Base-by-base conservation (phyloP, 2,888 invertebrate genomes). In the Pristionchus maxplancki region DNA sequence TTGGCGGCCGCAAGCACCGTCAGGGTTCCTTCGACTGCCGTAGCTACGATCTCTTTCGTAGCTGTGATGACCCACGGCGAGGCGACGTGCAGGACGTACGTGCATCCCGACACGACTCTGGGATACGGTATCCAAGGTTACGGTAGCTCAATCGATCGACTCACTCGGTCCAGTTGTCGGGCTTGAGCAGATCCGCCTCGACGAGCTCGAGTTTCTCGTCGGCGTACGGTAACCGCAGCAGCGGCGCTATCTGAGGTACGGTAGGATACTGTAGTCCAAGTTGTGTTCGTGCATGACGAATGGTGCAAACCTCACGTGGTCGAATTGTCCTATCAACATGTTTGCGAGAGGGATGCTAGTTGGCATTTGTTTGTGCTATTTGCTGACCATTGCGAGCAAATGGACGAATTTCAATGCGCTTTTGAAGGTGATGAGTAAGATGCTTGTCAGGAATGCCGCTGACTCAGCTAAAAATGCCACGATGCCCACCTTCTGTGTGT, bases 141-240 rank as follows among this genome's bases (percentile, higher is more conserved):
- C 40, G 37, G 71, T 74, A n/a, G 37, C 17, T 2, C 15, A 3
- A 28, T 1, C n/a, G 78, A 62, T 64, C 37, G 48, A 34, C 85
- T 87, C 34, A 88, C 88, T 88, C 81, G 15, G 20, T 58, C 88
- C 88, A 88, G 28, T 81, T 81, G 15, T 88, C 44, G 20, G 53
- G 24, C 34, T 31, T 81, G 67, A 88, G 93, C 53, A 95, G 94
- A 91, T 96, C 96, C n/a, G 95, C 95, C 92, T 96, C 95, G 5
- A 95, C 95, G n/a, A 96, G 91, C 89, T 96, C 95, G 4, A 96
- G 91, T 87, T 95, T 95, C 90, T 95, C 93, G 67, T 94, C 93
- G n/a, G 95, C 95, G 74, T 95, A 95, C 17, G 95, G 95, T 44
- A 91, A 83, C 53, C 89, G 89, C 17, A 89, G 88, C 0, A 91